Evolutionary conservation across 2,888 invertebrate genomes (phyloP).

Genomic region (Leptarthrus brevirostris): DNA sequence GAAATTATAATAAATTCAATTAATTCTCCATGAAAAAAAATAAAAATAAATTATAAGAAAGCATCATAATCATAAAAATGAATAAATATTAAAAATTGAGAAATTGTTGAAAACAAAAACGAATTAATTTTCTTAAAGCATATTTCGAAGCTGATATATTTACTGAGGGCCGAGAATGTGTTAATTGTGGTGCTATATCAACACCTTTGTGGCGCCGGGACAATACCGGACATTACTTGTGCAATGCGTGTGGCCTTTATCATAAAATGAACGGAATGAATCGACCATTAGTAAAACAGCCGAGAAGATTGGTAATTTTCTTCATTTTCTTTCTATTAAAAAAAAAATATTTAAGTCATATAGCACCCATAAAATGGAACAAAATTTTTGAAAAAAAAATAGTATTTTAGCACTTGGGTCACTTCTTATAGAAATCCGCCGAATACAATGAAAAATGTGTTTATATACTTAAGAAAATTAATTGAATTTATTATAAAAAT

Average conservation of each 20-base stretch:
- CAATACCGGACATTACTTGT: slow-evolving; percentile 98
- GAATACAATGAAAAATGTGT: neutral
- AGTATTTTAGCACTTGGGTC: slow-evolving; percentile 42
- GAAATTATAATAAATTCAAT: slow-evolving; percentile 59
- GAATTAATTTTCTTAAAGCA: slow-evolving; percentile 62
- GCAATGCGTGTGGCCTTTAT: slow-evolving; percentile 99
- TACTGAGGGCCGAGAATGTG: slow-evolving; percentile 95
- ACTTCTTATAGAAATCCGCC: slow-evolving; percentile 67
- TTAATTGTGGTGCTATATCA: slow-evolving; percentile 96
- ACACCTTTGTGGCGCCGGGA: slow-evolving; percentile 99
- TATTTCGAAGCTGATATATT: slow-evolving; percentile 68
- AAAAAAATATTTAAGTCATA: slow-evolving; percentile 43
- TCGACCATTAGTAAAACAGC: slow-evolving; percentile 90
- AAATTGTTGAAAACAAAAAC: slow-evolving; percentile 33
- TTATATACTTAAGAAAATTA: slow-evolving; percentile 59
- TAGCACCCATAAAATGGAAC: slow-evolving; percentile 57
- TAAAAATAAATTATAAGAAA: slow-evolving; percentile 34
- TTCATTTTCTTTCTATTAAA: slow-evolving; percentile 50
- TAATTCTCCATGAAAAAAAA: slow-evolving; percentile 52
- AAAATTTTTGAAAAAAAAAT: slow-evolving; percentile 60
- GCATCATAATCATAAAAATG: slow-evolving; percentile 9
- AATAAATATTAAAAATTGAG: neutral
- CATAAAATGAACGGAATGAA: slow-evolving; percentile 96
- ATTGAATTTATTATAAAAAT: slow-evolving; percentile 67
- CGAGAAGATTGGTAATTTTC: slow-evolving; percentile 84